phyloP scores from a whole-genome alignment of 2,797 vertebrate genomes.

The Peromyscus melanophrys region DNA sequence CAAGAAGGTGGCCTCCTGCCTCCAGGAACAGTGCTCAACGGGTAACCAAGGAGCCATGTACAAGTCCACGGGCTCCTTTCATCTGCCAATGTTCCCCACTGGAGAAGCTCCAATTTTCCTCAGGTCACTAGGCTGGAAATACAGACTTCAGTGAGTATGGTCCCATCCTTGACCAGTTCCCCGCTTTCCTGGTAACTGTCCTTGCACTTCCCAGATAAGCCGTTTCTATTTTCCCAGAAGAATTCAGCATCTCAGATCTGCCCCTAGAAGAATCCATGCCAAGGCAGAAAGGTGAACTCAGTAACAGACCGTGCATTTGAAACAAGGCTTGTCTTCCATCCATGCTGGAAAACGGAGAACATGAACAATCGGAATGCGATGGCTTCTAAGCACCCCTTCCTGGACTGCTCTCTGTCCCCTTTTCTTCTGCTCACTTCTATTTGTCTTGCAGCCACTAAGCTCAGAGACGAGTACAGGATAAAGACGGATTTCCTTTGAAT shows the following conservation, averaged over 20 bases:
- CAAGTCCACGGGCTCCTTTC: not conserved
- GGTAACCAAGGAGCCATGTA: not conserved
- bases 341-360: not conserved
- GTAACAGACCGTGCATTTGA: not conserved
- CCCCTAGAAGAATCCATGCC: not conserved
- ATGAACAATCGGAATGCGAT: not conserved
- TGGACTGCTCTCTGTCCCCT: not conserved
- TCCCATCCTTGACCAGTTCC: not conserved
- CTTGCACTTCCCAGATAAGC: not conserved
- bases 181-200: not conserved
- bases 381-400: not conserved
- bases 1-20: not conserved
- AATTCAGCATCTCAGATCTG: not conserved
- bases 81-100: not conserved
- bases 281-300: not conserved
- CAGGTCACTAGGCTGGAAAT: not conserved
- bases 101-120: not conserved
- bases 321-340: not conserved
- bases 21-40: not conserved
- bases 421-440: not conserved
- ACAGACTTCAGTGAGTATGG: not conserved
- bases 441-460: not conserved
- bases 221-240: not conserved
- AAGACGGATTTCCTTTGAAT: constrained; percentile 25
- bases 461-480: not conserved